phyloP scores from a whole-genome alignment of 2,888 invertebrate species.

The Ptilodon capucinus region DNA sequence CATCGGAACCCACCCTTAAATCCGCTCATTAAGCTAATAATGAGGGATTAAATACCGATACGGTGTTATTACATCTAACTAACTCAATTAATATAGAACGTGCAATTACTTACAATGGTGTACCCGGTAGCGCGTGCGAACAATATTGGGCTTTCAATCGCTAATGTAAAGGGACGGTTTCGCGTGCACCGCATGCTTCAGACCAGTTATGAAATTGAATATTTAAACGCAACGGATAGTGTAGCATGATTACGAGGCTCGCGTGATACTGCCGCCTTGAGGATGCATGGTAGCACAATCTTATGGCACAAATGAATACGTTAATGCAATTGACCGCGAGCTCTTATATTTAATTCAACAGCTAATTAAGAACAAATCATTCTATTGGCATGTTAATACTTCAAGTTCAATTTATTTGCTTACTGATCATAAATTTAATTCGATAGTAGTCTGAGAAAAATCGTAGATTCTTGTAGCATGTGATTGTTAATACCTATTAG shows the following conservation, averaged over 20 bases:
- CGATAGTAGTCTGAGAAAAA: too few relatives aligned
- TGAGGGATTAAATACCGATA: slow-evolving; percentile 58
- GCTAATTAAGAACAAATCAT: background rate
- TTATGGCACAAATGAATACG: slow-evolving; percentile 3
- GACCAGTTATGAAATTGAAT: slow-evolving; percentile 48
- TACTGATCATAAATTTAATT: too few relatives aligned
- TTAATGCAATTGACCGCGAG: slow-evolving; percentile 1
- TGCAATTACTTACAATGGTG: slow-evolving; percentile 35
- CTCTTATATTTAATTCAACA: background rate
- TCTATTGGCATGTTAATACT: background rate
- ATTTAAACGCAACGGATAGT: slow-evolving; percentile 43
- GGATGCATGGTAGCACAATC: slow-evolving; percentile 12
- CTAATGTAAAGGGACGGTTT: slow-evolving; percentile 14
- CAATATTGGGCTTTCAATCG: slow-evolving; percentile 24
- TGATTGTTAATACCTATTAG: too few relatives aligned
- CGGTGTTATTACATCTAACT: slow-evolving; percentile 56
- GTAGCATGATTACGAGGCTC: slow-evolving; percentile 46
- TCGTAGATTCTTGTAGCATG: too few relatives aligned
- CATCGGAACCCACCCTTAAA: slow-evolving; percentile 40
- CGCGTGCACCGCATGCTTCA: slow-evolving; percentile 12
- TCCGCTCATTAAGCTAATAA: slow-evolving; percentile 63
- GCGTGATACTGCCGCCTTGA: slow-evolving; percentile 36
- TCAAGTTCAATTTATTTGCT: too few relatives aligned
- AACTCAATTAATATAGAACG: slow-evolving; percentile 58
- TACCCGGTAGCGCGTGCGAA: slow-evolving; percentile 13